A percentile compares a stretch with the other conserved stretches of the same genome.
Evolutionary conservation across 2,888 invertebrate genomes (phyloP).

Genomic region (Chrysolina oricalcia): DNA sequence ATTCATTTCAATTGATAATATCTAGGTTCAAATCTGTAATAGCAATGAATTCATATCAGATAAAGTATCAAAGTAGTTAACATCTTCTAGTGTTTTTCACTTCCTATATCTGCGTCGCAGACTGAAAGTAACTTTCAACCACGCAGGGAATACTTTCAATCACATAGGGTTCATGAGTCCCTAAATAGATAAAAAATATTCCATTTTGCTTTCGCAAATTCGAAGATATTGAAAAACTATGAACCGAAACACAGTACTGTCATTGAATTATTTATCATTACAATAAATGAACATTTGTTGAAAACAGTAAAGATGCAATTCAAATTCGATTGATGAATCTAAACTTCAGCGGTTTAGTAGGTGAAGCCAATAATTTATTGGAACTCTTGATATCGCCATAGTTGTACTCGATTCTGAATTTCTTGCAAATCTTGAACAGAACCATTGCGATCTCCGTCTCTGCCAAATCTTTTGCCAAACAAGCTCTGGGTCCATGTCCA

Average conservation of each 20-base stretch:
- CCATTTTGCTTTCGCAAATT: neutral
- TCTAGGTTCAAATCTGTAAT: no score
- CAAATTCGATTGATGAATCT: slow-evolving; percentile 76
- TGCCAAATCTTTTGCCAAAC: slow-evolving; percentile 77
- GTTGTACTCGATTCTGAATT: slow-evolving; percentile 79
- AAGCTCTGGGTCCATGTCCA: slow-evolving; percentile 78
- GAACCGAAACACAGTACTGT: neutral
- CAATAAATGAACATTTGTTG: neutral
- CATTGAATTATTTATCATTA: slow-evolving; percentile 4
- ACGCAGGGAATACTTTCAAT: neutral
- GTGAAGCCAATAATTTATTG: slow-evolving; percentile 76
- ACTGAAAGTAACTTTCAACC: slow-evolving; percentile 2
- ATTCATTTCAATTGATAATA: no score
- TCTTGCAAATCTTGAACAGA: slow-evolving; percentile 75
- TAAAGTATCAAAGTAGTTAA: no score
- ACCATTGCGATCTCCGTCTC: slow-evolving; percentile 76
- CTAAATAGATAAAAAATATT: neutral
- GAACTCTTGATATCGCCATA: slow-evolving; percentile 78
- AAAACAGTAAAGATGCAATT: slow-evolving; percentile 40
- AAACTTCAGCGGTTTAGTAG: slow-evolving; percentile 77
- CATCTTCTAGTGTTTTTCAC: no score
- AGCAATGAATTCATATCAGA: no score
- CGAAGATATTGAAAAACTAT: neutral
- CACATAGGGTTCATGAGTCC: no score
- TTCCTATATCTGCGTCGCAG: no score